These are phyloP conservation scores for Trisateles emortualis DNA, from an alignment of 2,888 invertebrate species.

Conservation along the genomic window DNA sequence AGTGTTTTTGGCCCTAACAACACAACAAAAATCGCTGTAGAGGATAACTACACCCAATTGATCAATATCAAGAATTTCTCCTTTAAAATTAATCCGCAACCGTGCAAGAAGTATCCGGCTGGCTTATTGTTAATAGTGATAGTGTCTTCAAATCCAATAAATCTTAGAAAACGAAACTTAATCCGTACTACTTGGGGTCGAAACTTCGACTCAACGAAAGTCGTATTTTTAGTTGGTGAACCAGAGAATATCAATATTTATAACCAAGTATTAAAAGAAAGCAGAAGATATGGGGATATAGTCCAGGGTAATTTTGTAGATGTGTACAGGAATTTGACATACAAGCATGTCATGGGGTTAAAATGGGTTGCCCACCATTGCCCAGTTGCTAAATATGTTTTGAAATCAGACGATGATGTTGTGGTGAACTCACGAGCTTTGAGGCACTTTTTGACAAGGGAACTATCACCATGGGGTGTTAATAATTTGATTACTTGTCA, in stretches of 20 bases:
- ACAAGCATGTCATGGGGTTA: conserved; percentile 94
- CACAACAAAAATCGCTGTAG: conserved; percentile 37
- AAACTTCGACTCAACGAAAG: conserved; percentile 79
- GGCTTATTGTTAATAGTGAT: conserved; percentile 88
- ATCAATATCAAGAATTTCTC: conserved; percentile 88
- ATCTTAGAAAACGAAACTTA: conserved; percentile 88
- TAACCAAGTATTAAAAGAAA: conserved; percentile 82
- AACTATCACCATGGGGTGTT: conserved; percentile 88
- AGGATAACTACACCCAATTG: conserved; percentile 67
- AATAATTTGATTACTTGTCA: conserved; percentile 89
- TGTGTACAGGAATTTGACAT: conserved; percentile 93
- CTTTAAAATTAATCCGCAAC: conserved; percentile 87
- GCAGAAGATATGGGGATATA: conserved; percentile 88
- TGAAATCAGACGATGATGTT: conserved; percentile 93
- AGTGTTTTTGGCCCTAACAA: conserved; percentile 62
- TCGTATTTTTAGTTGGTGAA: conserved; percentile 90
- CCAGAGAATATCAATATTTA: conserved; percentile 56
- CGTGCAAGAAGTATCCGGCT: conserved; percentile 76
- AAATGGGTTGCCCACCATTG: conserved; percentile 93
- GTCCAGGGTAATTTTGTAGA: conserved; percentile 93
- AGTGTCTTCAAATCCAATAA: conserved; percentile 90
- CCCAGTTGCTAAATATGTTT: conserved; percentile 88
- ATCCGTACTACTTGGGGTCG: conserved; percentile 93
- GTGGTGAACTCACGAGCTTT: conserved; percentile 90
- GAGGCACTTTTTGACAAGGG: conserved; percentile 85